Conservation (phyloP, 2,888 invertebrate genomes). For the Abscondita cerata region DNA sequence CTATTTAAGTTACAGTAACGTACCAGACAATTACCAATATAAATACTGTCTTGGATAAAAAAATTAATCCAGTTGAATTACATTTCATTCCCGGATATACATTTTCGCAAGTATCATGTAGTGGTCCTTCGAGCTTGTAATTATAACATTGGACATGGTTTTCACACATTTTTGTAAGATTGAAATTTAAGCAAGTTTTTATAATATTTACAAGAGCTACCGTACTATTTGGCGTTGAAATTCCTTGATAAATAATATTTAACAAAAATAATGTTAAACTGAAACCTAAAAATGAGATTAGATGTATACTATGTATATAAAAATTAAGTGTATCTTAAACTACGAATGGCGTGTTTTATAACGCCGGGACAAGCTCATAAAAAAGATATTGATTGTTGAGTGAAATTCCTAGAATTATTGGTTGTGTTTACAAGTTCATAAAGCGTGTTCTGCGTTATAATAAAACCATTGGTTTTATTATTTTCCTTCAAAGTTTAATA, state of each 20-base stretch:
- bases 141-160: conserved; percentile 17
- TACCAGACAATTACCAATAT: conserved; percentile 31
- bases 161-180: conserved; percentile 30
- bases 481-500: too few relatives aligned
- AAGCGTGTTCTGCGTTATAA: too few relatives aligned
- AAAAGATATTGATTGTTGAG: too few relatives aligned
- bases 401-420: too few relatives aligned
- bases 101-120: conserved; percentile 9
- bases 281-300: conserved; percentile 31
- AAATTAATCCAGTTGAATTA: conserved; percentile 8
- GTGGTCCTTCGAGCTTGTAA: conserved; percentile 16
- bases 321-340: too few relatives aligned
- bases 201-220: conserved; percentile 33
- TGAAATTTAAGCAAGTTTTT: conserved; percentile 30
- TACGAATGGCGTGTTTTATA: too few relatives aligned
- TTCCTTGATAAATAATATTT: conserved; percentile 34
- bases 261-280: conserved; percentile 33
- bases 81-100: conserved; percentile 5
- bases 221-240: conserved; percentile 24
- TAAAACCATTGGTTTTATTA: too few relatives aligned
- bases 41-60: conserved; percentile 33
- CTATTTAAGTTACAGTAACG: background rate
- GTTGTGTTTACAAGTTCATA: too few relatives aligned
- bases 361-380: too few relatives aligned
- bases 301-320: too few relatives aligned